These are phyloP conservation scores for Megalopta genalis DNA, from an alignment of 1,140 invertebrate species.

Conservation along the genomic window DNA sequence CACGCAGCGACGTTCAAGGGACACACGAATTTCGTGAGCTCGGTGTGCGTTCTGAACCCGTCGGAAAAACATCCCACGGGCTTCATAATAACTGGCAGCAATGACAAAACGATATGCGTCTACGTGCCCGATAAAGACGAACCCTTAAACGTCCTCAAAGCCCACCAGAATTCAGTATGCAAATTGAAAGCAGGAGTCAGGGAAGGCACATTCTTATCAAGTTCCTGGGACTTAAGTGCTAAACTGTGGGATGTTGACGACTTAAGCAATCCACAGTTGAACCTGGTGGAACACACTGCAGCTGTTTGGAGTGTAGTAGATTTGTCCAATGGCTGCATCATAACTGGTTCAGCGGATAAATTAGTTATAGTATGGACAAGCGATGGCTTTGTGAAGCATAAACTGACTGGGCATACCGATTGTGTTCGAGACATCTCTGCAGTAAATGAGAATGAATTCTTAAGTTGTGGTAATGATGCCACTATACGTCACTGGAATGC, in stretches of 20 bases:
- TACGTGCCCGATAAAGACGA: conserved; percentile 84
- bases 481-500: conserved; percentile 90
- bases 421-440: conserved; percentile 91
- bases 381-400: conserved; percentile 80
- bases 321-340: conserved; percentile 82
- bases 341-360: conserved; percentile 96
- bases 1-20: conserved; percentile 87
- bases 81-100: conserved; percentile 92
- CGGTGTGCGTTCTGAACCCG: conserved; percentile 87
- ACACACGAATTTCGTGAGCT: conserved; percentile 92
- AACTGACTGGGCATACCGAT: conserved; percentile 90
- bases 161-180: conserved; percentile 91
- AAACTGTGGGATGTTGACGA: conserved; percentile 87
- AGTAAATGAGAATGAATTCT: conserved; percentile 85
- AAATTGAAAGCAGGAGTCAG: conserved; percentile 82
- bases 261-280: conserved; percentile 79
- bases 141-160: conserved; percentile 85
- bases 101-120: conserved; percentile 91
- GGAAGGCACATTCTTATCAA: conserved; percentile 84
- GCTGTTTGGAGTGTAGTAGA: conserved; percentile 94
- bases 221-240: conserved; percentile 95
- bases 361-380: conserved; percentile 91
- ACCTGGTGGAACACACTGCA: conserved; percentile 88
- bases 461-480: conserved; percentile 96
- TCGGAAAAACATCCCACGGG: conserved; percentile 86